Evolutionary conservation across 2,797 vertebrate species (phyloP).

Genomic region (Amblyraja radiata): DNA sequence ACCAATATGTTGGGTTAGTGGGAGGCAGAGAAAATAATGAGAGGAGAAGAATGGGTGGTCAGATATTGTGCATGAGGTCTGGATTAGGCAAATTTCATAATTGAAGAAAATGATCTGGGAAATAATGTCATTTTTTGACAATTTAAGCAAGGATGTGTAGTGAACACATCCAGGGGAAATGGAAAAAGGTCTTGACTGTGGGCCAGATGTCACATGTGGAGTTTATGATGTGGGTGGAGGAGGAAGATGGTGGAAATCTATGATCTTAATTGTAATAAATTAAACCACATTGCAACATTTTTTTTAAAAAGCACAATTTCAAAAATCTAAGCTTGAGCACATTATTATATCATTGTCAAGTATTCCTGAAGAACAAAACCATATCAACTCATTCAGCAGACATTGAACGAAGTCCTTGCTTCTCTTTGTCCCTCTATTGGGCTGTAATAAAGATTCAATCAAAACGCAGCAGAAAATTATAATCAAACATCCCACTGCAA

Average conservation of each 20-base stretch:
- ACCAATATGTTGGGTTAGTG: background rate
- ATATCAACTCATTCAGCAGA: background rate
- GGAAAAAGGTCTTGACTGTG: background rate
- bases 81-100: background rate
- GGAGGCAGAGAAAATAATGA: background rate
- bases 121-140: background rate
- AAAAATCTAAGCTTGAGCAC: background rate
- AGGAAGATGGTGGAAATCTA: background rate
- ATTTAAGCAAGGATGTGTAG: background rate
- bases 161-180: background rate
- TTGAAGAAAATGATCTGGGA: background rate
- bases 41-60: background rate
- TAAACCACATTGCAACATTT: background rate
- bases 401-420: background rate
- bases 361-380: background rate
- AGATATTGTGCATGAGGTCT: background rate
- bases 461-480: background rate
- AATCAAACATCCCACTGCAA: background rate
- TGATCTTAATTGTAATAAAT: background rate
- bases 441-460: background rate
- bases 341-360: background rate
- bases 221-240: background rate
- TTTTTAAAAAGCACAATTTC: background rate
- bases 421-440: background rate
- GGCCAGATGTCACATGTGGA: background rate